Conservation (phyloP, 2,797 vertebrate genomes). For the Pseudotriccus pelzelni region DNA sequence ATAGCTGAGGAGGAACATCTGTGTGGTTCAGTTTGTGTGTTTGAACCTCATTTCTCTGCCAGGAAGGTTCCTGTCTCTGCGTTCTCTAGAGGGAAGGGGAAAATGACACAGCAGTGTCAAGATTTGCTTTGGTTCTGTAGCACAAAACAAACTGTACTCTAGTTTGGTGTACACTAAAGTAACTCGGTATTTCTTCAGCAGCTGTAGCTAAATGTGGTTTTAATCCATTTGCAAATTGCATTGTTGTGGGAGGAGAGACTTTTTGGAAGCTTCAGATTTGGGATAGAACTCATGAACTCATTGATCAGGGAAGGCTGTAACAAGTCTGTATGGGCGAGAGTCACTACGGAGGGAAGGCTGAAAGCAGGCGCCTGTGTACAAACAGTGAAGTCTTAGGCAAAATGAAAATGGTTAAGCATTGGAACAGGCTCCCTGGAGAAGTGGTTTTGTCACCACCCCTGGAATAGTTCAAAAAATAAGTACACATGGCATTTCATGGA, state of each 20-base stretch:
- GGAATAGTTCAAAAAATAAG: background rate
- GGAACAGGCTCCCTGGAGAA: background rate
- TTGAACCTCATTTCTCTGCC: background rate
- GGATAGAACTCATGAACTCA: background rate
- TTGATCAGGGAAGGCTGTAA: no score
- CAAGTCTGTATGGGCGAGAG: background rate
- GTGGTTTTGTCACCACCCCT: background rate
- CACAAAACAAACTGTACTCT: background rate
- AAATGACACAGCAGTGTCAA: background rate
- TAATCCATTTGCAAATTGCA: background rate
- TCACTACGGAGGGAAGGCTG: background rate
- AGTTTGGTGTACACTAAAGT: background rate
- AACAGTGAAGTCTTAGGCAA: background rate
- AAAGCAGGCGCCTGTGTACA: background rate
- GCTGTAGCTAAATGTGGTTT: background rate
- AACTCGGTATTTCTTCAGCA: background rate
- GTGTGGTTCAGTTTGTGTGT: background rate
- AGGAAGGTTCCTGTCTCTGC: background rate
- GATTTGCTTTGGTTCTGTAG: background rate
- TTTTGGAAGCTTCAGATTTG: background rate
- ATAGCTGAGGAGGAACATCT: background rate
- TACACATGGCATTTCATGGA: accelerated
- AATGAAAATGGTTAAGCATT: background rate
- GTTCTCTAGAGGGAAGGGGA: background rate
- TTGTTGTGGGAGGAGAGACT: background rate